A percentile compares a stretch with the other conserved stretches of the same genome.
Evolutionary conservation across 2,888 invertebrate species (phyloP).

Genomic region (Cerastis leucographa): DNA sequence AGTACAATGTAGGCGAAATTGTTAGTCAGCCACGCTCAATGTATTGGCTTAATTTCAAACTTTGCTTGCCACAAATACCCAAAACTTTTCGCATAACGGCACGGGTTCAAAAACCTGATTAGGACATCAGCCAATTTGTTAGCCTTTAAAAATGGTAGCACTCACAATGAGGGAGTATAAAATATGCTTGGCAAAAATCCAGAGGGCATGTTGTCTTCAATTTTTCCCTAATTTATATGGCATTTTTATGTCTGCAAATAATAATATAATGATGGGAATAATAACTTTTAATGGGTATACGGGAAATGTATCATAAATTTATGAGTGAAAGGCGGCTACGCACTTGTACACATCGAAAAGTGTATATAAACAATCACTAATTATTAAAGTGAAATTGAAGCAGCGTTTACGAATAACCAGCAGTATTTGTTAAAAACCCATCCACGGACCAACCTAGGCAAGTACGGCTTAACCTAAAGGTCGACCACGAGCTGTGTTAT

Average conservation of each 20-base stretch:
- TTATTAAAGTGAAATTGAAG: no score
- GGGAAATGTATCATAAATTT: conserved; percentile 19
- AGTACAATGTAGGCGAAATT: not conserved
- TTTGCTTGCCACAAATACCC: conserved; percentile 15
- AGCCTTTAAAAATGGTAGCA: conserved; percentile 35
- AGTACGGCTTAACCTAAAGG: no score
- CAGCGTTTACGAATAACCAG: no score
- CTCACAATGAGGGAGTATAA: conserved; percentile 20
- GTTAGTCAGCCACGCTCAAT: not conserved
- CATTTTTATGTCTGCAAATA: conserved; percentile 32
- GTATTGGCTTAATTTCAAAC: conserved; percentile 43
- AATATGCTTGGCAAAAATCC: conserved; percentile 57
- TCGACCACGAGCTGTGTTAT: no score
- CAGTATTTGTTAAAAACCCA: not conserved
- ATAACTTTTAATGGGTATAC: conserved; percentile 18
- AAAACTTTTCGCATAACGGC: conserved; percentile 6
- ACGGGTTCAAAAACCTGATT: conserved; percentile 57
- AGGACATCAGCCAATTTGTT: conserved; percentile 52
- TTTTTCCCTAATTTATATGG: conserved; percentile 9
- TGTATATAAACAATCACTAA: no score
- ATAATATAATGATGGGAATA: conserved; percentile 26
- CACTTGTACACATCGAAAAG: no score
- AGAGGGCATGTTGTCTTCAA: conserved; percentile 25
- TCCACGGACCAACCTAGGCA: no score
- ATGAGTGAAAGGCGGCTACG: conserved; percentile 17